phyloP scores from a whole-genome alignment of 2,797 vertebrate species.

The Sebastes jordani region DNA sequence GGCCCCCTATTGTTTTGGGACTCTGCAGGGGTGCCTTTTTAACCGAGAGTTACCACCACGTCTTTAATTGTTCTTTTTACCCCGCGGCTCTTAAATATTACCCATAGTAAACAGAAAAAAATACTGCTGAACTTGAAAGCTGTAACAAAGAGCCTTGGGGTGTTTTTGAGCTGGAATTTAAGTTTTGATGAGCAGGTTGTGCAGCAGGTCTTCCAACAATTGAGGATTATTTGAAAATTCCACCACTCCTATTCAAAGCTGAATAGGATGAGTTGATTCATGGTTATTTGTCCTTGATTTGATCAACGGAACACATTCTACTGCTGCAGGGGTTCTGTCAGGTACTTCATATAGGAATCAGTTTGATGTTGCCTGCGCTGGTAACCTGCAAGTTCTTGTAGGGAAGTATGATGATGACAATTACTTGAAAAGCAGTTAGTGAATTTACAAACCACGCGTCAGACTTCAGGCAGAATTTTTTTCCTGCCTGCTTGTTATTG shows the following conservation, averaged over 20 bases:
- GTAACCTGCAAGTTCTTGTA: neutral
- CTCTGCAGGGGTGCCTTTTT: conserved; percentile 49
- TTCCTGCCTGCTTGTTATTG: neutral
- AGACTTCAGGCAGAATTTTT: neutral
- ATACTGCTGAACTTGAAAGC: conserved; percentile 7
- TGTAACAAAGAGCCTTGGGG: conserved; percentile 15
- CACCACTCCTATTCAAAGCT: neutral
- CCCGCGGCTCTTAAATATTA: conserved; percentile 32
- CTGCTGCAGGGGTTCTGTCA: neutral
- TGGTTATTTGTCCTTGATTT: neutral
- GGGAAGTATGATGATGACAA: neutral
- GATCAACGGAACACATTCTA: neutral
- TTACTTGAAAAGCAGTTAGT: neutral
- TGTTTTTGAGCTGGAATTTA: conserved; percentile 13
- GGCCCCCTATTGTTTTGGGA: conserved; percentile 30
- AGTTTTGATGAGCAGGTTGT: conserved; percentile 43
- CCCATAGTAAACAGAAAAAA: conserved; percentile 32
- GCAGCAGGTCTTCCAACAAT: conserved; percentile 1
- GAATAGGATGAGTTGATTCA: neutral
- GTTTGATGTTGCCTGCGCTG: neutral
- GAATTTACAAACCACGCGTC: neutral
- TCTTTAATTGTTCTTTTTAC: conserved; percentile 48
- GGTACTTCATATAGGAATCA: neutral
- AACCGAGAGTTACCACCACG: conserved; percentile 3
- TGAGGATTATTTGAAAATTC: neutral